Base-by-base conservation (phyloP, 2,888 invertebrate species). In the Metallyticus violacea region DNA sequence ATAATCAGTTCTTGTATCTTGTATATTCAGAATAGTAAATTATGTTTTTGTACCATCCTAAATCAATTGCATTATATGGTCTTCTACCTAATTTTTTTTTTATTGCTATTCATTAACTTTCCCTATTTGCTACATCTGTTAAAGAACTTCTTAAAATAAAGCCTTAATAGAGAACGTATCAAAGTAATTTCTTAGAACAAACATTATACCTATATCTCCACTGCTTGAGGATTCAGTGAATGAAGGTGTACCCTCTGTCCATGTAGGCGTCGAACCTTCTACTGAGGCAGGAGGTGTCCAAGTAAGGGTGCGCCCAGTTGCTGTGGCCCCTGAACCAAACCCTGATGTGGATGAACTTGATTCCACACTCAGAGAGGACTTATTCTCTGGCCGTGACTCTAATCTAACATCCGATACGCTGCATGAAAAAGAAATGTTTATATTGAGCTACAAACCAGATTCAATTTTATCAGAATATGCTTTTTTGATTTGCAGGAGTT, bases 211-310 rank as follows among this genome's bases (percentile, higher is more conserved):
- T 93, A 96, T 95, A 92, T 97, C 97, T 90, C 96, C 96, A 93
- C 97, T 97, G 93, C 98, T 97, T 92, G 98, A 98, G 90, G 98
- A 99, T 92, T 98, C 98, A 77, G 99, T 99, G 93, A 98, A 99
- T 91, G 98, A 98, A 88, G 99, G 99, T 89, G 99, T 99, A 90
- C 99, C 99, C 93, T 99, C 99, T 82, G 99, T 99, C 97, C 98
- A 99, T 79, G 99, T 99, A n/a, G 99, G 98, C 77, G 99, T 99
- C 7, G 97, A 97, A 78, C 97, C 97, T 92, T 97, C 97, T 86
- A 96, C 96, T 81, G 97, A 97, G 82, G 96, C 95, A 1, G 97
- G 97, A 28, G 97, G 97, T 26, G 97, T 97, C 97, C 97, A 97
- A 89, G 95, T 94, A 76, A 92, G 89, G 87, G 89, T 89, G n/a